A percentile compares a stretch with the other conserved stretches of the same genome.
Evolutionary conservation across 2,797 vertebrate genomes (phyloP).

Genomic region (Myotis daubentonii): DNA sequence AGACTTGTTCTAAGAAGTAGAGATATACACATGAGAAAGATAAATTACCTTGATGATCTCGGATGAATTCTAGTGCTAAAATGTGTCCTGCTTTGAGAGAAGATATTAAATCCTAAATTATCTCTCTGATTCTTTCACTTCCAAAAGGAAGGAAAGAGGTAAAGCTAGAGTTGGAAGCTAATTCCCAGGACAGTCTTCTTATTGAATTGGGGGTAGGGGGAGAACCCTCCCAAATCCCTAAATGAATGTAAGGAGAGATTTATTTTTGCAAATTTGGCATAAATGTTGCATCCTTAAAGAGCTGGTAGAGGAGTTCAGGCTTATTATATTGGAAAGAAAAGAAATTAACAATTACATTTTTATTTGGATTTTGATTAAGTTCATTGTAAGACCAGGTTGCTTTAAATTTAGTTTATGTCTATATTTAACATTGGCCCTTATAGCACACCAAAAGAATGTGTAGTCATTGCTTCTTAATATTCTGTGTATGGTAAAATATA

Average conservation of each 20-base stretch:
- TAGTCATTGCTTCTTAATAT: not conserved
- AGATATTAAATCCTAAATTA: not conserved
- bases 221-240: not conserved
- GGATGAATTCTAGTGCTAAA: constrained; percentile 34
- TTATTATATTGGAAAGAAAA: constrained; percentile 2
- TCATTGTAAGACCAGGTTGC: not conserved
- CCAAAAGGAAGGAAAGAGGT: not conserved
- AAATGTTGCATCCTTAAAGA: constrained; percentile 28
- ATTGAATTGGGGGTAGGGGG: not conserved
- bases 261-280: constrained; percentile 54
- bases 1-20: not conserved
- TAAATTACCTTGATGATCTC: constrained; percentile 28
- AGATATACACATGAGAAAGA: not conserved
- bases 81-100: not conserved
- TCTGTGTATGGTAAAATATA: not conserved
- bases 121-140: not conserved
- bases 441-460: not conserved
- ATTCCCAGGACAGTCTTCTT: constrained; percentile 23
- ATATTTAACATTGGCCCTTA: not conserved
- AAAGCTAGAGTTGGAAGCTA: not conserved
- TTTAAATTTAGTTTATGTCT: constrained; percentile 35
- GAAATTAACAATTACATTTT: constrained; percentile 13
- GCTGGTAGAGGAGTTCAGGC: not conserved
- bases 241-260: constrained; percentile 51
- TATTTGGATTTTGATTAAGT: constrained; percentile 31